These are phyloP conservation scores for Coracopsis vasa DNA, from an alignment of 2,113 vertebrate species.

Conservation along the genomic window DNA sequence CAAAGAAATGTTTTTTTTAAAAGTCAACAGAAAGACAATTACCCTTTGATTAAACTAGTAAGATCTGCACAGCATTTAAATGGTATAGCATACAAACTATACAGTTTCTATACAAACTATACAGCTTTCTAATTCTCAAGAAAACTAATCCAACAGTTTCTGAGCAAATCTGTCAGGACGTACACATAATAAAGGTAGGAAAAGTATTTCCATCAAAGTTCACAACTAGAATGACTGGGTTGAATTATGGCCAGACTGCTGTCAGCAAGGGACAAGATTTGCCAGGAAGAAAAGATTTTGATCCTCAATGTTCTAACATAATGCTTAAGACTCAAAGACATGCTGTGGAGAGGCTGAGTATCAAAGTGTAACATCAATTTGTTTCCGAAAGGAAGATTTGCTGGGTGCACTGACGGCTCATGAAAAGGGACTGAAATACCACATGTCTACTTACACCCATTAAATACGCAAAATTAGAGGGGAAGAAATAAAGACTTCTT, in stretches of 20 bases:
- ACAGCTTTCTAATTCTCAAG: background rate
- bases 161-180: background rate
- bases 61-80: background rate
- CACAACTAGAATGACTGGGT: fast-evolving
- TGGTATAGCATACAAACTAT: background rate
- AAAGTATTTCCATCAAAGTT: background rate
- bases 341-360: background rate
- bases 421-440: background rate
- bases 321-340: background rate
- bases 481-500: background rate
- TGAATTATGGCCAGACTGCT: background rate
- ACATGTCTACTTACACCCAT: background rate
- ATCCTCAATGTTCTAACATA: background rate
- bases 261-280: background rate
- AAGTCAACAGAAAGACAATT: background rate
- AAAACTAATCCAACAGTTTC: background rate
- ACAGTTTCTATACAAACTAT: background rate
- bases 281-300: background rate
- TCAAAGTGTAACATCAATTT: background rate
- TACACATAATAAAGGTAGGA: background rate
- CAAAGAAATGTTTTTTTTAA: background rate
- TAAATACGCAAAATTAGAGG: background rate
- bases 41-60: background rate
- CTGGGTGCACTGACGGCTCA: background rate
- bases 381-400: background rate